Base-by-base conservation (phyloP, 2,888 invertebrate genomes). In the Bhutanitis thaidina region DNA sequence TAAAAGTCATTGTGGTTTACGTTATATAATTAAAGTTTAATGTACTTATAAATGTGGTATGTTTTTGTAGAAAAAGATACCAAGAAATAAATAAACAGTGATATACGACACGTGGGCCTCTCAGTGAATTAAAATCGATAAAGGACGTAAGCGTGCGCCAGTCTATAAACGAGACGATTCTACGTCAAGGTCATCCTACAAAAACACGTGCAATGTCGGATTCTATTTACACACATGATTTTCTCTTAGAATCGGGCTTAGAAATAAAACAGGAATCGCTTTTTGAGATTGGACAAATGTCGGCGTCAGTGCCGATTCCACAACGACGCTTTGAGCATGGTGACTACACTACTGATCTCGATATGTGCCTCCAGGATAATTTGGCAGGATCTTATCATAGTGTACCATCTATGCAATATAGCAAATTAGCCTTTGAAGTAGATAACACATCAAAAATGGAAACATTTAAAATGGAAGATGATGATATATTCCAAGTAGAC, bases 401-500 rank as follows among this genome's bases (percentile, higher is more conserved):
- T 73, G 71, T 82, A 59, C 75, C 77, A 39, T 76, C 69, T 57
- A 76, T 76, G 78, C 86, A 76, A 45, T 88, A 80, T 60, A 71
- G 75, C 61, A 83, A 86, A 64, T 72, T 85, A 52, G 71, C 77
- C 30, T 87, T 79, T 58, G 89, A 86, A 49, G 77, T 74, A 60
- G 91, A 76, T 61, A 84, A 61, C 62, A 75, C 72, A 41, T 72
- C 77, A 14, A 92, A 90, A 77, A 77, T 84, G 43, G 94, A 94
- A 64, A 88, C 93, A 9, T 93, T 94, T 65, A 93, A 93, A 77
- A 94, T 95, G 92, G 96, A 96, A 68, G 96, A 96, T 67, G 96
- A 96, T 72, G 96, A 96, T 71, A 96, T 96, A 65, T 96, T 96
- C 75, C 90, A 96, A 90, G 95, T 96, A 48, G 96, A 97, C 77